Base-by-base conservation (phyloP, 1,140 invertebrate species). In the Phortica variegata region DNA sequence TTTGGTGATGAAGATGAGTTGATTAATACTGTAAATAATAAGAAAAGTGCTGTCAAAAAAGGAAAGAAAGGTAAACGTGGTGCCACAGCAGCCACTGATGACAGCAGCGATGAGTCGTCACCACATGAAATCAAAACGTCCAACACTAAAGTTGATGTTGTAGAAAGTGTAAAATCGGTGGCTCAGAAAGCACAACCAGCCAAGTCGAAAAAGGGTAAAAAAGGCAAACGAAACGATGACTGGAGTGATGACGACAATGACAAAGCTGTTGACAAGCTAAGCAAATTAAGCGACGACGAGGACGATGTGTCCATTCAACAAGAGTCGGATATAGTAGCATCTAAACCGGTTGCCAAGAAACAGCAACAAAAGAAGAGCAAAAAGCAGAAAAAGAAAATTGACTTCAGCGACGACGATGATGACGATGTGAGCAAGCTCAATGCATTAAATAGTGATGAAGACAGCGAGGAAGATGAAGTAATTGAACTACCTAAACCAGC, bases 1-100 rank as follows among this genome's bases (percentile, higher is more conserved):
- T 80, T 81, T 53, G 68, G 80, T 3, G 80, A 82, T 54, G 80
- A 83, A 16, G 83, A 85, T 51, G 78, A 82, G 43, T 77, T 76
- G 32, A 39, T 56, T 26, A 69, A 75, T 31, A 71, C 59, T 36
- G 36, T 15, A 10, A 78, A 78, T 52, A 63, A 63, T 19, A 60
- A 69, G 54, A 68, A 51, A 33, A 37, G 54, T 16, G 12, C 60
- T 18, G 26, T 23, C 29, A 60, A 66, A 48, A 56, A 55, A 10
- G 57, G 58, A 1, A 76, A 75, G 45, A 69, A 75, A 49, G 70
- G 65, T 29, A 73, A 69, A 56, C 69, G 60, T 16, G 54, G 41
- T 36, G 62, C 51, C 65, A 66, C 13, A 65, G 61, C 13, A 63
- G 60, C 21, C 62, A 72, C 20, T 65, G n/a, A n/a, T n/a, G n/a